Base-by-base conservation (phyloP, 1,140 invertebrate genomes). In the Macrosteles quadrilineatus region DNA sequence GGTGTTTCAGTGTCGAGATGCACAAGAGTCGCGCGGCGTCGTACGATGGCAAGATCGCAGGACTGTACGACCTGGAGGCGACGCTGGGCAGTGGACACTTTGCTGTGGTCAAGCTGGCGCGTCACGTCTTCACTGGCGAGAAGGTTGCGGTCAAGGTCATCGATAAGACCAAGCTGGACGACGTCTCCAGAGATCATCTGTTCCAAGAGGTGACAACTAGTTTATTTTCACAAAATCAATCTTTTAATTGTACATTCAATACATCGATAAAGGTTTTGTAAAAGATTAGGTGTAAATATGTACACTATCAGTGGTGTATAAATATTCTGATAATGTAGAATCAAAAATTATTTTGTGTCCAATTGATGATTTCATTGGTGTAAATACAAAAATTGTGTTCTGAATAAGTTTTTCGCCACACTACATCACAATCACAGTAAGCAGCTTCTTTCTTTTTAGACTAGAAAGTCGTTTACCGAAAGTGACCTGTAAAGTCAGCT, bases 81-180 rank as follows among this genome's bases (percentile, higher is more conserved):
- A 98, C 96, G 0, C 83, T 97, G 17, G 95, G 94, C 12, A 88
- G 91, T 69, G 97, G 97, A 53, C 97, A 99, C 85, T 99, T 98
- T 87, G 98, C 98, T 68, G 96, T 99, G 59, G 98, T 99, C 23
- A 99, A 99, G 86, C 83, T 98, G 71, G 98, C 98, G 11, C 85
- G 94, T 72, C 98, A 99, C 87, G 97, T 99, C 47, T 99, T 99
- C 81, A 99, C 98, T 45, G 97, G 97, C n/a, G 96, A 98, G 85
- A 97, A 97, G 83, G 98, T 99, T 62, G 92, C 91, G 59, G 92
- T 93, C 43, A 93, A 94, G 86, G 91, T 99, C 59, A 99, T 99
- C 77, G 98, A 99, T 81, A 99, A 99, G 83, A 95, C 90, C 67
- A 98, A 98, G 83, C 83, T 99, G 75, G 98, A 99, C 83, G 93